Conservation (phyloP, 2,888 invertebrate genomes). For the Ichneumon xanthorius region DNA sequence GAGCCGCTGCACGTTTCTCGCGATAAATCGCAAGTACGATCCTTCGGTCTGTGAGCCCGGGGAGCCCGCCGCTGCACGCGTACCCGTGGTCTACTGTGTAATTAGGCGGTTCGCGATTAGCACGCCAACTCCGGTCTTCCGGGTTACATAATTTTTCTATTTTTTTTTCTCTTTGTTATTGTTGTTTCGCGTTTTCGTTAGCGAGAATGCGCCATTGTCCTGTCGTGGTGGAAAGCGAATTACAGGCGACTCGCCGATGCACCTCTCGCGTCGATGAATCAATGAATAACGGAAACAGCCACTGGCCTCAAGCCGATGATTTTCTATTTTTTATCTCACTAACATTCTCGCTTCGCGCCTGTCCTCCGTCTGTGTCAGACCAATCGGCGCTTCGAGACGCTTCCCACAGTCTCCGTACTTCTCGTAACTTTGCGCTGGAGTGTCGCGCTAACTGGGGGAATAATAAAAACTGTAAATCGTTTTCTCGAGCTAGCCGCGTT, state of each 20-base stretch:
- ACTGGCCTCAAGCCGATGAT: not conserved
- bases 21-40: slow-evolving; percentile 14
- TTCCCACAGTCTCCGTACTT: no score
- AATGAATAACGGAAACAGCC: not conserved
- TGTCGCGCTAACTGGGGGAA: no score
- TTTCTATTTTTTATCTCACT: not conserved
- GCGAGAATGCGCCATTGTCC: slow-evolving; percentile 30
- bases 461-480: no score
- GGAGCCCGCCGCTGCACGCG: slow-evolving; percentile 18
- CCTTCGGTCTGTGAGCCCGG: not conserved
- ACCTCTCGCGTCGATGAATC: not conserved
- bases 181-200: not conserved
- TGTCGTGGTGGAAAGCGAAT: slow-evolving; percentile 22
- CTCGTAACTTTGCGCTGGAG: no score
- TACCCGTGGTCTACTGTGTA: slow-evolving; percentile 17
- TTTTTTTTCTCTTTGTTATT: not conserved
- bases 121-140: slow-evolving; percentile 44
- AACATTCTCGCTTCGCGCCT: not conserved
- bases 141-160: slow-evolving; percentile 43
- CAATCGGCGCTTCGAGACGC: not conserved
- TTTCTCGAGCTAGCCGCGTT: not conserved
- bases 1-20: not conserved
- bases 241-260: not conserved
- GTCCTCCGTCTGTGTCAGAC: not conserved
- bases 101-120: slow-evolving; percentile 51